phyloP scores from a whole-genome alignment of 2,113 vertebrate genomes.

The Oncorhynchus keta region DNA sequence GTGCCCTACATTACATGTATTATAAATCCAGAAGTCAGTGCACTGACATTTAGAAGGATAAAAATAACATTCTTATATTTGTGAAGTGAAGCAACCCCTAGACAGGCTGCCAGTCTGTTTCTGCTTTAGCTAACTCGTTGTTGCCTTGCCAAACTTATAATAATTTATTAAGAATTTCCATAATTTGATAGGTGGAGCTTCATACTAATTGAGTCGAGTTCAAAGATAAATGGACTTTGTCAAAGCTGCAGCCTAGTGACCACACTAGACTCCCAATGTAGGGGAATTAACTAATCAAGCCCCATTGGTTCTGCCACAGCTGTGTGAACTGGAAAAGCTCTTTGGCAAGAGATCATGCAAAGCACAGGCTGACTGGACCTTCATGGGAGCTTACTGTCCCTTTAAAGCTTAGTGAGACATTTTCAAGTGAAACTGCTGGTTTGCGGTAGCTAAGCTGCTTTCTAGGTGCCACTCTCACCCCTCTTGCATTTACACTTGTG shows the following conservation, averaged over 20 bases:
- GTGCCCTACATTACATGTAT: too few relatives aligned
- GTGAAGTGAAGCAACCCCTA: not conserved
- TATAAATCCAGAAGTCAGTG: too few relatives aligned
- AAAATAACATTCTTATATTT: not conserved
- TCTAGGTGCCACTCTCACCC: not conserved
- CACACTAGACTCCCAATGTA: slow-evolving; percentile 26
- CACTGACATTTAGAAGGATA: not conserved
- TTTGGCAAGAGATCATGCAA: not conserved
- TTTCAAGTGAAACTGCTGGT: slow-evolving; percentile 14
- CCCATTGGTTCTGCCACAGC: slow-evolving; percentile 45
- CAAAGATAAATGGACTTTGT: slow-evolving; percentile 53
- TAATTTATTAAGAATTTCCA: slow-evolving; percentile 27
- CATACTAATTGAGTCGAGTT: slow-evolving; percentile 21
- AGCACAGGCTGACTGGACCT: slow-evolving; percentile 13
- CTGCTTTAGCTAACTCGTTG: slow-evolving; percentile 5
- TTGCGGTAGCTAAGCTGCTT: not conserved
- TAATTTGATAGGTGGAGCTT: slow-evolving; percentile 20
- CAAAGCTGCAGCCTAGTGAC: slow-evolving; percentile 30
- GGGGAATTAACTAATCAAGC: slow-evolving; percentile 39
- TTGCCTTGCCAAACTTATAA: slow-evolving; percentile 24
- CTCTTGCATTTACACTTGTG: slow-evolving; percentile 22
- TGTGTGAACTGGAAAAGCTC: slow-evolving; percentile 8
- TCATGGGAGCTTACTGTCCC: not conserved
- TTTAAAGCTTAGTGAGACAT: slow-evolving; percentile 37
- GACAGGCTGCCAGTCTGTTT: slow-evolving; percentile 3